Evolutionary conservation across 92 coral and sea anemone species (phyloP), one percentile per base, ranked within the genome.

Genomic region (Epizoanthus rinbou): DNA sequence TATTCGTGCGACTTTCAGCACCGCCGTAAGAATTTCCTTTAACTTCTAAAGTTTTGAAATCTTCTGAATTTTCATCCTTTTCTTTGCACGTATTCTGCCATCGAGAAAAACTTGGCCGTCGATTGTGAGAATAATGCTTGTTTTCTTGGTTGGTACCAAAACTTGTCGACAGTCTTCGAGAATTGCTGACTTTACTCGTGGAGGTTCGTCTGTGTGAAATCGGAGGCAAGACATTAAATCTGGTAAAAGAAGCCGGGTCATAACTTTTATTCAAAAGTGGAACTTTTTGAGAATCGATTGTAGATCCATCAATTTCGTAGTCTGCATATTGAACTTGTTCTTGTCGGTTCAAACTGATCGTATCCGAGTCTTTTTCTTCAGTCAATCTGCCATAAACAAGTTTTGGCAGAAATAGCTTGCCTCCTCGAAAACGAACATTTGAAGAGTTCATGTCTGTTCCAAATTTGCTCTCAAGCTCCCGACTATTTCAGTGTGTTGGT

Each of bases 21-120:
- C 33, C 73, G 8, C 73, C 73, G 31, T 33, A 67, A 67, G 73
- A 67, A 67, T 25, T 67, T 33, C 73, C 73, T 67, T 67, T 67
- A 10, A 67, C 50, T 33, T 67, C 50, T 67, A 67, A 67, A 67
- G 8, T 4, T 67, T 33, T 15, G 7, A 67, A 33, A 19, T 33
- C 73, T 14, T 65, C 71, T 31, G 21, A 37, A 33, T 33, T 33
- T 67, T 16, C 73, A 33, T 16, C 19, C 47, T 1, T 67, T 25
- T 33, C 73, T 33, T 25, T 33, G 39, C 45, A 33, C 47, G n/a
- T 31, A 8, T 33, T 67, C n/a, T 33, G 73, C 73, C 73, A 28
- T 35, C 43, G 73, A 18, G 18, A 18, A 67, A 31, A 16, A 35
- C 73, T 67, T 35, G 47, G 43, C 13, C 73, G 35, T 31, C 73